A percentile compares a stretch with the other conserved stretches of the same genome.
Conservation (phyloP, 1,140 invertebrate genomes). For the Chironomus striatipennis region DNA sequence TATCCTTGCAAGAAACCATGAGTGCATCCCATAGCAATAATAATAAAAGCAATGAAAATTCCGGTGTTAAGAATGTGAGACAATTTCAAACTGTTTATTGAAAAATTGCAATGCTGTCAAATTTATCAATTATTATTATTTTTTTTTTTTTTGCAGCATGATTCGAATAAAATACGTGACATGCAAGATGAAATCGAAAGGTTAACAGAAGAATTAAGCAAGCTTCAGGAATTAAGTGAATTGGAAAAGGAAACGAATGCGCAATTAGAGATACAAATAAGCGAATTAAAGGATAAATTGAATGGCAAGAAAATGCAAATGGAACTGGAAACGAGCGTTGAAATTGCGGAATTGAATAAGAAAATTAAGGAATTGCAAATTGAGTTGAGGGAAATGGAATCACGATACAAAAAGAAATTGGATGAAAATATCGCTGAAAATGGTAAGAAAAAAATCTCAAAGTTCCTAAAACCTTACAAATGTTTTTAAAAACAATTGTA, state of each 20-base stretch:
- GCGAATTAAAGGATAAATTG: slow-evolving; percentile 6
- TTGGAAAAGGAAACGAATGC: slow-evolving; percentile 11
- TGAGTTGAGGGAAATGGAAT: background rate
- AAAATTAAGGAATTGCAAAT: background rate
- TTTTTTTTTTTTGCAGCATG: background rate
- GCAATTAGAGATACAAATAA: background rate
- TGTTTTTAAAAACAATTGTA: background rate
- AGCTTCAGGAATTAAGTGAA: background rate
- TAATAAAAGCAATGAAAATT: background rate
- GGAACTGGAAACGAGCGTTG: background rate
- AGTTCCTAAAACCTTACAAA: too few species aligned
- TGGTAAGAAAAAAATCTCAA: background rate
- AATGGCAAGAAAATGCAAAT: background rate
- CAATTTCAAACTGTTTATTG: background rate
- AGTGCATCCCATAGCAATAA: background rate
- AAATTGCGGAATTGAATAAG: background rate
- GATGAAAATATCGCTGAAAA: background rate
- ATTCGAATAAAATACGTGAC: background rate
- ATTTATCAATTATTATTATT: background rate
- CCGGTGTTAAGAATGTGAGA: background rate
- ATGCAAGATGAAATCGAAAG: background rate
- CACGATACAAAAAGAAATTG: background rate
- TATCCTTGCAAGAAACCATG: background rate
- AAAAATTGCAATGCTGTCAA: background rate
- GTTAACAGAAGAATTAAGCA: background rate